A percentile compares a stretch with the other conserved stretches of the same genome.
Conservation (phyloP, 2,113 vertebrate genomes). For the Emberiza fucata region DNA sequence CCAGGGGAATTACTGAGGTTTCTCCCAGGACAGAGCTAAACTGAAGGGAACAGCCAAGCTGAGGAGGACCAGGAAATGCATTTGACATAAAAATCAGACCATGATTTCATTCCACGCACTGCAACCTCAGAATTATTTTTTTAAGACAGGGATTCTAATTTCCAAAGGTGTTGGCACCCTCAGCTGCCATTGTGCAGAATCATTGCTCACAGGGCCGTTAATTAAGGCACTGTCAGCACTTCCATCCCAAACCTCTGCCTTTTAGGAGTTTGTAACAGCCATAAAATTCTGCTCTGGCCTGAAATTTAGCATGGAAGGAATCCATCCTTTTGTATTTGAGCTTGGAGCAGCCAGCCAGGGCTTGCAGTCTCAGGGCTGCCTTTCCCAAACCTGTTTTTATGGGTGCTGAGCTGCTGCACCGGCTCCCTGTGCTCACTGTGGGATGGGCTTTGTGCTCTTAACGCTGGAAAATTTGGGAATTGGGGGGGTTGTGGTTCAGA, state of each 20-base stretch:
- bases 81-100: background rate
- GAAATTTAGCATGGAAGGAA: slow-evolving; percentile 26
- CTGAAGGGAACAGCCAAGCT: background rate
- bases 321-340: background rate
- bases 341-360: background rate
- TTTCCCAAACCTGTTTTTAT: background rate
- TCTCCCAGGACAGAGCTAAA: background rate
- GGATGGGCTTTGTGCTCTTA: background rate
- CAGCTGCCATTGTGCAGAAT: background rate
- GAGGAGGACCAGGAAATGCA: background rate
- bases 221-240: slow-evolving; percentile 18
- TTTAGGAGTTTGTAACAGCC: slow-evolving; percentile 33
- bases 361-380: background rate
- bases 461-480: background rate
- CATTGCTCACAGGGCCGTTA: background rate
- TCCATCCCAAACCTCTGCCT: slow-evolving; percentile 21
- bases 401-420: background rate
- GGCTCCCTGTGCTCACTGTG: background rate
- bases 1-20: background rate
- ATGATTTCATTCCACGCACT: background rate
- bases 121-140: background rate
- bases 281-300: slow-evolving; percentile 32
- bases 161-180: slow-evolving; percentile 1
- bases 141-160: background rate
- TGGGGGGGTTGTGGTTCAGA: background rate